These are phyloP conservation scores for Picus viridis DNA, from an alignment of 2,797 vertebrate species.

Conservation along the genomic window DNA sequence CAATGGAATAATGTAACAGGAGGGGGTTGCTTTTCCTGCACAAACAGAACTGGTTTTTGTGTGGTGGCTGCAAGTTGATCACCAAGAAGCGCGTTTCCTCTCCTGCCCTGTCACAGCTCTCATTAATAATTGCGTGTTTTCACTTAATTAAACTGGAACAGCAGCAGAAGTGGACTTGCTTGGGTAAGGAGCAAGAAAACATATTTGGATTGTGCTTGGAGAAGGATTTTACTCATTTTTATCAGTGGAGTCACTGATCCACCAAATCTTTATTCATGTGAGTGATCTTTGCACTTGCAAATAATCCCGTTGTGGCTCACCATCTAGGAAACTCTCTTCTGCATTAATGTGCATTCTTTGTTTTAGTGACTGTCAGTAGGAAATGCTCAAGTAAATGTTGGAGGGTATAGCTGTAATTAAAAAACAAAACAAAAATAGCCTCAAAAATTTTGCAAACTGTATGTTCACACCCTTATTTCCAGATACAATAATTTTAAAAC, in stretches of 20 bases:
- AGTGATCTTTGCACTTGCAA: slow-evolving; percentile 65
- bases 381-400: background rate
- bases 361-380: background rate
- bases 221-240: slow-evolving; percentile 37
- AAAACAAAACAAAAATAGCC: background rate
- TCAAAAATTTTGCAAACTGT: background rate
- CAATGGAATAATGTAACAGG: slow-evolving; percentile 81
- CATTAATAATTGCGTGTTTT: slow-evolving; percentile 56
- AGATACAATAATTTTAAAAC: background rate
- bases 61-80: slow-evolving; percentile 61
- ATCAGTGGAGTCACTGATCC: slow-evolving; percentile 23
- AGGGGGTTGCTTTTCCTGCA: slow-evolving; percentile 75
- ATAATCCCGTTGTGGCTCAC: slow-evolving; percentile 47
- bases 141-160: slow-evolving; percentile 52
- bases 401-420: background rate
- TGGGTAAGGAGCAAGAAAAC: slow-evolving; percentile 48
- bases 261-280: slow-evolving; percentile 66
- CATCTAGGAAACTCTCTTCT: slow-evolving; percentile 1
- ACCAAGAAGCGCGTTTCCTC: slow-evolving; percentile 34
- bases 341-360: slow-evolving; percentile 2
- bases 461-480: background rate
- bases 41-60: slow-evolving; percentile 68
- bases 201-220: slow-evolving; percentile 29
- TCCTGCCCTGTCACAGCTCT: slow-evolving; percentile 12
- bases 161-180: slow-evolving; percentile 35